phyloP scores from a whole-genome alignment of 2,113 vertebrate genomes.

The Dromiciops gliroides region DNA sequence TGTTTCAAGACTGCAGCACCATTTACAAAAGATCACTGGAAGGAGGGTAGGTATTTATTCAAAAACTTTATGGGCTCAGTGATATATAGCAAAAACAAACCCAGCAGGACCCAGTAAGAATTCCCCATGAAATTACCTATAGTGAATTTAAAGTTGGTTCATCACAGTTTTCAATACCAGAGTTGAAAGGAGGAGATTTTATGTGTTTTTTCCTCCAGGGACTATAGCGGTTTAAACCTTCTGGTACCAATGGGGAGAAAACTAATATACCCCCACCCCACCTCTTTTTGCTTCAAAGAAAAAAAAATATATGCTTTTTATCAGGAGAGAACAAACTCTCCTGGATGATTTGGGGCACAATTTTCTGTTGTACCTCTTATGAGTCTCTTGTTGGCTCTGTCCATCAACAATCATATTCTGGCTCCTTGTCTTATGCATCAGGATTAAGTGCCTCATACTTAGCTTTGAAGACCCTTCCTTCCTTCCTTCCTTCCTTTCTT shows the following conservation, averaged over 20 bases:
- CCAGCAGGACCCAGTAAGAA: slow-evolving; percentile 27
- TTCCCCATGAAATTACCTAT: neutral
- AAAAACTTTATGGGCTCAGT: neutral
- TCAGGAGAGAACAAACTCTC: neutral
- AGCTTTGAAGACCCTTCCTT: too few relatives aligned
- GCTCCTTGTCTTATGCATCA: neutral
- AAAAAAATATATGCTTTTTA: neutral
- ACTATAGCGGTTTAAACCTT: neutral
- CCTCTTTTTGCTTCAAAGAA: neutral
- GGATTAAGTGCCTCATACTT: neutral
- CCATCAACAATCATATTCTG: neutral
- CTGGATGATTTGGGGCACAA: neutral
- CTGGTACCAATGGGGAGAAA: neutral
- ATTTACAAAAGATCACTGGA: slow-evolving; percentile 4
- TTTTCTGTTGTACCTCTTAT: neutral
- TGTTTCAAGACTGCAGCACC: neutral
- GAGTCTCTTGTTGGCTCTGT: neutral
- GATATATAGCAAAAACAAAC: slow-evolving; percentile 16
- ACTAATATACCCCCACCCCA: neutral
- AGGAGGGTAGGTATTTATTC: fast-evolving
- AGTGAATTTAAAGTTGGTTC: slow-evolving; percentile 21
- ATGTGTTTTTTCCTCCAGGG: neutral
- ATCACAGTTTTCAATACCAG: neutral
- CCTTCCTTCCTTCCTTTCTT: too few relatives aligned
- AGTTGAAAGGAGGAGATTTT: neutral